Base-by-base conservation (phyloP, 2,888 invertebrate species). In the Meliscaeva auricollis region DNA sequence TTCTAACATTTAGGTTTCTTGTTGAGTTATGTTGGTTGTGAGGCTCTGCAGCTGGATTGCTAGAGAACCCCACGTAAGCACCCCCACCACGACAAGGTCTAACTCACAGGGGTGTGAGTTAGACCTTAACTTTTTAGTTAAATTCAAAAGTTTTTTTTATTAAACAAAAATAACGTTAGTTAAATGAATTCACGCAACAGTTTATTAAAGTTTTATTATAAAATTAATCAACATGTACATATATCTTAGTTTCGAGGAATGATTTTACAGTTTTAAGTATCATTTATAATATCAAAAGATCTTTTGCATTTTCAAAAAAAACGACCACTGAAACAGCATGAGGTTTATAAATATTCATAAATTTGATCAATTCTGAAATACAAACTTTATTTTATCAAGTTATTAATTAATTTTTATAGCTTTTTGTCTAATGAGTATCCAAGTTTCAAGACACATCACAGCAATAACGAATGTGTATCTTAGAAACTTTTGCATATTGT, bases 401-500 rank as follows among this genome's bases (percentile, higher is more conserved):
- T n/a, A n/a, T n/a, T n/a, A n/a, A n/a, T n/a, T n/a, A n/a, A n/a
- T n/a, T n/a, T n/a, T n/a, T n/a, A n/a, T n/a, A n/a, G n/a, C n/a
- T n/a, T n/a, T n/a, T n/a, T n/a, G n/a, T n/a, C n/a, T n/a, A n/a
- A n/a, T n/a, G n/a, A n/a, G n/a, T n/a, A n/a, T n/a, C n/a, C n/a
- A n/a, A n/a, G n/a, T n/a, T n/a, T n/a, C n/a, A n/a, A n/a, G n/a
- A n/a, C n/a, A n/a, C n/a, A n/a, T n/a, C n/a, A n/a, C n/a, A n/a
- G 91, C 91, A 32, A 90, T 85, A 30, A 92, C 87, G 22, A 91
- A 89, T 1, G 91, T 90, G 76, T 91, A 92, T 77, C 91, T 92
- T 6, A 91, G 89, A 69, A 89, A 89, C 7, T 82, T 88, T 52
- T 89, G 89, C 8, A 90, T 87, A 70, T 89, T 90, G 35, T 84